Evolutionary conservation across 2,797 vertebrate species (phyloP).

Genomic region (Schizopygopsis malacanthus): DNA sequence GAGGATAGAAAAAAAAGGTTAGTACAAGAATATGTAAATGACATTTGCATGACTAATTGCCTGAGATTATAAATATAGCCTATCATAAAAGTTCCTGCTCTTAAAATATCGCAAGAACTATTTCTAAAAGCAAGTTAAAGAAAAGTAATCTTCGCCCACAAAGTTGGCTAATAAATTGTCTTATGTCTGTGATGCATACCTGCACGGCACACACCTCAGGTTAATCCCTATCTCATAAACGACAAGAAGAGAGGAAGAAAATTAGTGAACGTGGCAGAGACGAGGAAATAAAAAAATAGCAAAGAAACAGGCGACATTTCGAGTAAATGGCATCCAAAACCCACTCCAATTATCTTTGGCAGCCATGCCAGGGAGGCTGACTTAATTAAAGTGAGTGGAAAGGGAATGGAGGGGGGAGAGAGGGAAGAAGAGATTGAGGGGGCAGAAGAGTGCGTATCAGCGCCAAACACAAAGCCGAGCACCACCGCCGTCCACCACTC

Average conservation of each 20-base stretch:
- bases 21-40: neutral
- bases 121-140: slow-evolving; percentile 24
- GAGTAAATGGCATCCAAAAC: slow-evolving; percentile 86
- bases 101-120: neutral
- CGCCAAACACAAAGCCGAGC: slow-evolving; percentile 81
- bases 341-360: slow-evolving; percentile 87
- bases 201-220: slow-evolving; percentile 68
- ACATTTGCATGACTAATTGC: neutral
- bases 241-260: slow-evolving; percentile 70
- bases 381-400: slow-evolving; percentile 88
- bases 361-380: slow-evolving; percentile 84
- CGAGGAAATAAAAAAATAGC: slow-evolving; percentile 61
- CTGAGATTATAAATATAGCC: slow-evolving; percentile 1
- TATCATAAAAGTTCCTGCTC: slow-evolving; percentile 12
- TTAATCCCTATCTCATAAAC: slow-evolving; percentile 79
- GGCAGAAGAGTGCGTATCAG: slow-evolving; percentile 82
- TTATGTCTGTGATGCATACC: slow-evolving; percentile 35
- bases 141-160: slow-evolving; percentile 38
- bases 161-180: slow-evolving; percentile 44
- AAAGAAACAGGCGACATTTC: slow-evolving; percentile 82
- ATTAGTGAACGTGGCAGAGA: slow-evolving; percentile 57
- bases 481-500: slow-evolving; percentile 75
- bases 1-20: neutral
- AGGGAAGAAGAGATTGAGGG: slow-evolving; percentile 78
- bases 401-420: slow-evolving; percentile 68